Percentiles rank a stretch among this genome's conserved stretches.
Conservation (phyloP, 1,140 invertebrate genomes). For the Neelides sp. region DNA sequence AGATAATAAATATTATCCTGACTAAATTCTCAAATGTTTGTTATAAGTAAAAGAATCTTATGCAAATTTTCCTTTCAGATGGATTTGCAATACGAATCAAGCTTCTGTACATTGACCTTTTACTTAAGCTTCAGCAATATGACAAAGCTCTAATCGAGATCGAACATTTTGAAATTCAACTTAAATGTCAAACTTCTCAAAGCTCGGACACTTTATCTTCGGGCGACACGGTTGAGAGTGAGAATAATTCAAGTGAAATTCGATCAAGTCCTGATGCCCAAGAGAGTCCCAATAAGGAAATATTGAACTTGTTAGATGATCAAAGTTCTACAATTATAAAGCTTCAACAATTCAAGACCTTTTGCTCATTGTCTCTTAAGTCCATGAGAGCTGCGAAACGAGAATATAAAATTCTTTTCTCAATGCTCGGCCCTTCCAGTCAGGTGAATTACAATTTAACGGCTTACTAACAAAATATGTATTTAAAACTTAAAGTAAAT, state of each 20-base stretch:
- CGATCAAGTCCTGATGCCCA: background rate
- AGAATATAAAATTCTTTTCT: conserved; percentile 33
- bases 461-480: conserved; percentile 6
- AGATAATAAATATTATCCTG: too few relatives aligned
- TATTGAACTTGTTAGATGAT: conserved; percentile 13
- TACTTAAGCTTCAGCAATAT: conserved; percentile 50
- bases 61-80: too few relatives aligned
- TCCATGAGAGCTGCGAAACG: too few relatives aligned
- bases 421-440: conserved; percentile 8
- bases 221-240: background rate
- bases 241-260: background rate
- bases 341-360: conserved; percentile 44
- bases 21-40: too few relatives aligned
- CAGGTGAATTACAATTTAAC: conserved; percentile 4
- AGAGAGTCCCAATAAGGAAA: background rate
- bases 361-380: conserved; percentile 44
- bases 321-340: conserved; percentile 42
- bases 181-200: conserved; percentile 36
- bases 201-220: too few relatives aligned
- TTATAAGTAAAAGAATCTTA: too few relatives aligned
- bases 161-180: conserved; percentile 52
- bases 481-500: background rate
- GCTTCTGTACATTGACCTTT: conserved; percentile 56
- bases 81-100: conserved; percentile 51
- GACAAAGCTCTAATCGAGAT: conserved; percentile 53